A percentile compares a stretch with the other conserved stretches of the same genome.
phyloP scores from a whole-genome alignment of 2,888 invertebrate species.

The Digitonthophagus gazella region DNA sequence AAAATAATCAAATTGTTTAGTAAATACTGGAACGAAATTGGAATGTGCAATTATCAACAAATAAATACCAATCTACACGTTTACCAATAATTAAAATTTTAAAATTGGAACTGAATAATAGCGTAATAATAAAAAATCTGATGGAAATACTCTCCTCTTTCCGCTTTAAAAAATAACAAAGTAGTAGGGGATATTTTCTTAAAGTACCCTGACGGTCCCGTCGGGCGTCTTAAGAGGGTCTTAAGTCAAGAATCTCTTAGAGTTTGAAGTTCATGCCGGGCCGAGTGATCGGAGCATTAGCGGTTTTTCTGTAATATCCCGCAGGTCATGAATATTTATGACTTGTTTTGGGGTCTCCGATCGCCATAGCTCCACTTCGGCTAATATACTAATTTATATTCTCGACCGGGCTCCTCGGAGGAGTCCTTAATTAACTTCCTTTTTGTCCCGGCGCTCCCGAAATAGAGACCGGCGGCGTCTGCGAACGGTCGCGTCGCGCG shows the following conservation, averaged over 20 bases:
- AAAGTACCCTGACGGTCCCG: background rate
- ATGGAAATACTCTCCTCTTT: too few relatives aligned
- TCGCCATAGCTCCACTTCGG: constrained; percentile 9
- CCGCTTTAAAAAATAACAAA: too few relatives aligned
- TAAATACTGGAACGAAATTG: background rate
- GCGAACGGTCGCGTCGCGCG: background rate
- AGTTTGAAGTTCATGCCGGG: background rate
- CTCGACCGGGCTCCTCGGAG: constrained; percentile 13
- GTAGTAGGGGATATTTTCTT: background rate
- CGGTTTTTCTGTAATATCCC: background rate
- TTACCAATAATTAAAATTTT: background rate
- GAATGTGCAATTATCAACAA: background rate
- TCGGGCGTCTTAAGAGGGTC: background rate
- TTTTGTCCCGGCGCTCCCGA: background rate
- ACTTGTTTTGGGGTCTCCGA: background rate
- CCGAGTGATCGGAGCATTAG: background rate
- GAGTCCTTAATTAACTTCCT: constrained; percentile 14
- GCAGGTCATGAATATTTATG: background rate
- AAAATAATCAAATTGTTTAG: background rate
- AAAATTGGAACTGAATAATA: too few relatives aligned
- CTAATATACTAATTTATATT: constrained; percentile 31
- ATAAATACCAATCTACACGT: background rate
- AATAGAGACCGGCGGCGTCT: background rate
- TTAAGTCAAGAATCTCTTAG: background rate
- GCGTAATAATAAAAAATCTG: too few relatives aligned